Base-by-base conservation (phyloP, 2,113 vertebrate species). In the Conger conger region DNA sequence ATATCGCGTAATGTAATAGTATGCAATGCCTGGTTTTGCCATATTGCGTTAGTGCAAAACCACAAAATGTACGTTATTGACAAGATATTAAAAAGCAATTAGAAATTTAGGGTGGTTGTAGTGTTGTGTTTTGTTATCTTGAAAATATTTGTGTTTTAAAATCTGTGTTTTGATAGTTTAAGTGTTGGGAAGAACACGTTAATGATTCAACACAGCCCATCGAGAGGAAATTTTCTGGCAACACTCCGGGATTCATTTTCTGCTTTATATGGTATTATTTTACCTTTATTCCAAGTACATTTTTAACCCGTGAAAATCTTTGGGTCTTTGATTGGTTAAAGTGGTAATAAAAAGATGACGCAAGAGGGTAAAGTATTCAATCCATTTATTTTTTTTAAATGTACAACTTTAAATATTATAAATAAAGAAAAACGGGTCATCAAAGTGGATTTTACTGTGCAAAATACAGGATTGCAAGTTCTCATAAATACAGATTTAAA, bases 341-440 rank as follows among this genome's bases (percentile, higher is more conserved):
- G 5, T 78, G 16, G 9, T 38, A 77, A 95, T 94, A 92, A 97
- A 97, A 95, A 93, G 93, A 97, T 90, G 93, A 96, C 95, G 95
- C 96, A 92, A 89, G 87, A 88, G 37, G 89, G 89, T 90, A 93
- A 95, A 96, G 95, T 94, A 96, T 89, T 93, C 92, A 92, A 91
- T 88, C 86, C 84, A 96, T 98, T 99, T 98, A 98, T 98, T 99
- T 95, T 81, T 98, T 99, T 82, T 87, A 45, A 91, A 93, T 94
- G 95, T 96, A 97, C 97, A 98, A 92, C 91, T 94, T 94, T 92
- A 96, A 95, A 93, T 95, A 94, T 87, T 92, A 96, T 96, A 96
- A 96, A 95, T 96, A 96, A 95, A 93, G 92, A 94, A 95, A 93
- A 93, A 96, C 96, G 96, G 94, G 80, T 86, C 57, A 63, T 76